phyloP scores from a whole-genome alignment of 2,797 vertebrate genomes.

The Phrynocephalus vlangalii region DNA sequence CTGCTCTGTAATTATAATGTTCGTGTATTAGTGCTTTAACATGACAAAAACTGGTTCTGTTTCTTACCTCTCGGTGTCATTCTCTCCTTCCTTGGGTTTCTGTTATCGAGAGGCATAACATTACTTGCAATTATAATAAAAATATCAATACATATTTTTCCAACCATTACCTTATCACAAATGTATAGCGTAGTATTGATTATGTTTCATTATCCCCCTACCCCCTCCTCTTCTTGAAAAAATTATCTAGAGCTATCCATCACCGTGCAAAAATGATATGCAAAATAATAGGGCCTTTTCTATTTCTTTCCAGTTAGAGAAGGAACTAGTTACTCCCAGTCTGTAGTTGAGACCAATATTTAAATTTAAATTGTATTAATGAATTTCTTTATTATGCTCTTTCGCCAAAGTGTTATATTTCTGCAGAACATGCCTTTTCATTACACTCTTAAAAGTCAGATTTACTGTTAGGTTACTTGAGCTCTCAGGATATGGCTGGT shows the following conservation, averaged over 20 bases:
- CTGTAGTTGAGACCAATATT: background rate
- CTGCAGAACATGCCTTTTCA: background rate
- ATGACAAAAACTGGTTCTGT: constrained; percentile 18
- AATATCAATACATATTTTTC: constrained; percentile 31
- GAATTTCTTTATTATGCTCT: no score
- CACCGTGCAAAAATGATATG: constrained; percentile 52
- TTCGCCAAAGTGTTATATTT: background rate
- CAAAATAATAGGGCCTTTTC: constrained; percentile 34
- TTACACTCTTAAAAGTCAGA: background rate
- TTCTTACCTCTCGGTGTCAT: constrained; percentile 28
- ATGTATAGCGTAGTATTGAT: constrained; percentile 43
- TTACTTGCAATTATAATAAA: constrained; percentile 19
- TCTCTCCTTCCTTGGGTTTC: constrained; percentile 35
- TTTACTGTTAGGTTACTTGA: background rate
- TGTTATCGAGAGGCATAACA: constrained; percentile 33
- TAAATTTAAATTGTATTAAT: background rate
- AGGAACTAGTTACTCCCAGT: background rate
- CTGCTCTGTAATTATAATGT: background rate
- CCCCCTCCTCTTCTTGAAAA: constrained; percentile 29
- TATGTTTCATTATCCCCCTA: background rate
- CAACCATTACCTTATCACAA: constrained; percentile 39
- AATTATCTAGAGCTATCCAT: constrained; percentile 40
- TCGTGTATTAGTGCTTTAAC: background rate
- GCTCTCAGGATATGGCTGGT: background rate
- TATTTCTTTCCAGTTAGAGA: background rate